phyloP scores from a whole-genome alignment of 2,797 vertebrate genomes.

The Paratrypauchen microcephalus region DNA sequence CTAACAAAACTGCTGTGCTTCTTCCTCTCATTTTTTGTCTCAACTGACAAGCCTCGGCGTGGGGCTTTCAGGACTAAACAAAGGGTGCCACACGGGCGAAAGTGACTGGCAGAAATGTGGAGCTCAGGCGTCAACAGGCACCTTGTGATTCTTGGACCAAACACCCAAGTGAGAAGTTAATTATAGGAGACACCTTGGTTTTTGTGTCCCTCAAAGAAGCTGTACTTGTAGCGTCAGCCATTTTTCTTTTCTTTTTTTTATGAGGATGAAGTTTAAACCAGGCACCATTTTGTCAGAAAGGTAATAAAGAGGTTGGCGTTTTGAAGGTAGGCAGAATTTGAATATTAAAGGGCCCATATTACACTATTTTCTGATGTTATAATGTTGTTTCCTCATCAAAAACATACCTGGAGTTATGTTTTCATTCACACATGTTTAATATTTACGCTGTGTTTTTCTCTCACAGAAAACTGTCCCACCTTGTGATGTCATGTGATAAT shows the following conservation, averaged over 20 bases:
- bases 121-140: constrained; percentile 36
- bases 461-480: too few relatives aligned
- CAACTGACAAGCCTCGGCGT: constrained; percentile 42
- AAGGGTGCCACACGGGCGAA: constrained; percentile 43
- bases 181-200: constrained; percentile 28
- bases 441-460: too few relatives aligned
- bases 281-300: neutral
- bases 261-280: neutral
- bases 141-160: constrained; percentile 37
- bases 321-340: too few relatives aligned
- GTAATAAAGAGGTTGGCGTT: too few relatives aligned
- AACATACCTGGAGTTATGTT: too few relatives aligned
- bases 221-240: neutral
- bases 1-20: constrained; percentile 49
- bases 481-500: too few relatives aligned
- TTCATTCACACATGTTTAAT: too few relatives aligned
- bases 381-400: too few relatives aligned
- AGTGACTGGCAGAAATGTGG: constrained; percentile 41
- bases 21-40: constrained; percentile 45
- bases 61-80: constrained; percentile 50
- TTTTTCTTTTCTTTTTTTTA: neutral
- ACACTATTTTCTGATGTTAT: too few relatives aligned
- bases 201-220: constrained; percentile 8
- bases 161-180: constrained; percentile 40
- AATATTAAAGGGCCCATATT: too few relatives aligned